These are phyloP conservation scores for Stegastes partitus DNA, from an alignment of 2,113 vertebrate species.

Conservation along the genomic window DNA sequence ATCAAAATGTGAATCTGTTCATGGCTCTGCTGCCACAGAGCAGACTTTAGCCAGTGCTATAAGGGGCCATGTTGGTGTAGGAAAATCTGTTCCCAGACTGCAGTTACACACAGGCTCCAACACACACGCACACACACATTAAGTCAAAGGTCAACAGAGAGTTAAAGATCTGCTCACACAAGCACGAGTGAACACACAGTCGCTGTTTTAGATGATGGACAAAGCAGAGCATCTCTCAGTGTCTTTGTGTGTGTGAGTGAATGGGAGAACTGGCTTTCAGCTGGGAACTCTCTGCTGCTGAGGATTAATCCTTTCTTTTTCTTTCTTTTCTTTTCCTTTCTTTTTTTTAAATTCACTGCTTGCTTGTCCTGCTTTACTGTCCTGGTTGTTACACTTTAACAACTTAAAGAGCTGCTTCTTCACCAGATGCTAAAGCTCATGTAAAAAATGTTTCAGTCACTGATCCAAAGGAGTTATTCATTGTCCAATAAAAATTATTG, in stretches of 20 bases:
- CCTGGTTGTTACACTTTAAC: background rate
- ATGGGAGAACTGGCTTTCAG: slow-evolving; percentile 20
- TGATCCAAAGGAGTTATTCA: background rate
- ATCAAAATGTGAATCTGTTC: too few relatives aligned
- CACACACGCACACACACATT: too few relatives aligned
- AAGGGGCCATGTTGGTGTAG: too few relatives aligned
- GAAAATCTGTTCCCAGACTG: too few relatives aligned
- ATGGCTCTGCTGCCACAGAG: too few relatives aligned
- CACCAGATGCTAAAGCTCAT: background rate
- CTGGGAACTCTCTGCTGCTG: slow-evolving; percentile 4
- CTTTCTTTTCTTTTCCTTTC: too few relatives aligned
- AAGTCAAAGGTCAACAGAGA: slow-evolving; percentile 51
- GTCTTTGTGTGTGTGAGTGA: slow-evolving; percentile 39
- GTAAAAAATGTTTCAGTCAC: background rate
- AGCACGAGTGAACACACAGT: slow-evolving; percentile 26
- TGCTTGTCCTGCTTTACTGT: background rate
- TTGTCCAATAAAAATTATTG: too few relatives aligned
- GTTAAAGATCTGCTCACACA: slow-evolving; percentile 67
- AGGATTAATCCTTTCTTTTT: slow-evolving; percentile 16
- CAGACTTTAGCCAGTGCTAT: too few relatives aligned
- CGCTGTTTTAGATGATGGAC: slow-evolving; percentile 20
- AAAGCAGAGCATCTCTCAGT: slow-evolving; percentile 18
- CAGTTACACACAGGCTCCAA: too few relatives aligned
- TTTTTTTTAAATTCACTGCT: background rate
- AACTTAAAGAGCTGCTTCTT: background rate